Evolutionary conservation across 2,888 invertebrate genomes (phyloP), one percentile per base, ranked within the genome.

Genomic region (Phortica magna): DNA sequence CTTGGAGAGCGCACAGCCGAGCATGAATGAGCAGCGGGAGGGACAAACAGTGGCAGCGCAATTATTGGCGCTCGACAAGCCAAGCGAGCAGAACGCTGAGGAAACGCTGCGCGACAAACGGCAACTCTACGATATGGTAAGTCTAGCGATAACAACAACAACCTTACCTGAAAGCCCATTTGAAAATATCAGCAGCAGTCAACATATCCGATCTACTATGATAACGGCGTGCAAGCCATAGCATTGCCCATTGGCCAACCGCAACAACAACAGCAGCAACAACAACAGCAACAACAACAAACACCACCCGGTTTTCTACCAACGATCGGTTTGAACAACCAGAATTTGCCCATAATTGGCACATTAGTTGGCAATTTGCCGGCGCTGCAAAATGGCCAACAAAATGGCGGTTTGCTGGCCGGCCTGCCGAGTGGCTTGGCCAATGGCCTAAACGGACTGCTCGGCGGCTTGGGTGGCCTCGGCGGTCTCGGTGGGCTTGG

Each of bases 311-410:
- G 83, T 2, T 80, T 83, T 74, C 41, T 88, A 64, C 88, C 89
- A 0, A 73, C 78, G 0, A 79, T 87, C 9, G 81, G 88, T 9
- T 39, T 64, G 64, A 64, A 64, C 5, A 64, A 64, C 0, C 88
- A 88, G 73, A 88, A 87, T 57, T 64, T 88, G 65, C 89, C 89
- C 22, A 78, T 89, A 61, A 78, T 90, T 12, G 89, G 89, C 4
- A 83, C 89, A 4, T 77, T 89, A 68, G 64, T 90, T 6, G 82
- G 85, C 5, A 86, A 81, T 17, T 74, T 89, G 41, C 88, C 84
- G n/a, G 77, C 42, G 5, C 19, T 77, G n/a, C 57, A 61, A 19
- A 59, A 57, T 17, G 64, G 65, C 22, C 53, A 31, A 67, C 75
- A 53, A n/a, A 12, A 19, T 9, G 74, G 74, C 19, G 75, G 77